A percentile compares a stretch with the other conserved stretches of the same genome.
Evolutionary conservation across 2,888 invertebrate species (phyloP).

Genomic region (Rhorus exstirpatorius): DNA sequence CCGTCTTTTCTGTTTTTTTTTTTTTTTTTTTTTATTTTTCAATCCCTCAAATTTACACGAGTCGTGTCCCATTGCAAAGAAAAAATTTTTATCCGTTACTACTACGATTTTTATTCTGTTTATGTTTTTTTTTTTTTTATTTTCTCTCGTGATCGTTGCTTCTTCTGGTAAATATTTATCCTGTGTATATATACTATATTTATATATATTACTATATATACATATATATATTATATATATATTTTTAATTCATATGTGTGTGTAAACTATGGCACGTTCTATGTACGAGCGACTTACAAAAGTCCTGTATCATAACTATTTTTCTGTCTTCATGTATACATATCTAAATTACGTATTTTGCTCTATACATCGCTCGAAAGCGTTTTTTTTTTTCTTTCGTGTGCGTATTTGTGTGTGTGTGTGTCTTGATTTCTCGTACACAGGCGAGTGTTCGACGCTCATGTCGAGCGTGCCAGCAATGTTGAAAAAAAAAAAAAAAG

Average conservation of each 20-base stretch:
- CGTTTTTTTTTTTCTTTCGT: background rate
- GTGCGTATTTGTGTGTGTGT: slow-evolving; percentile 51
- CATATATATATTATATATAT: slow-evolving; percentile 4
- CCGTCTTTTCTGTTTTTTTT: slow-evolving; percentile 39
- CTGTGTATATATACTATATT: slow-evolving; percentile 18
- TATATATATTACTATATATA: slow-evolving; percentile 32
- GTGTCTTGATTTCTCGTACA: too few relatives aligned
- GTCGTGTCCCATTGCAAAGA: slow-evolving; percentile 58
- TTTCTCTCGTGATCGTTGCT: slow-evolving; percentile 49
- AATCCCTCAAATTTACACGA: slow-evolving; percentile 52
- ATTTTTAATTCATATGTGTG: slow-evolving; percentile 18
- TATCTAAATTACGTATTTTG: slow-evolving; percentile 33
- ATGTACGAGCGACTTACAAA: slow-evolving; percentile 69
- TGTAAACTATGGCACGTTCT: slow-evolving; percentile 71
- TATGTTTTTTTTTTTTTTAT: slow-evolving; percentile 10
- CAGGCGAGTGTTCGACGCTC: slow-evolving; percentile 74
- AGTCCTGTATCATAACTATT: slow-evolving; percentile 59
- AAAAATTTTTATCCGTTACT: slow-evolving; percentile 3
- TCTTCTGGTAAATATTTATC: slow-evolving; percentile 42
- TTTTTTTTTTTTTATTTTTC: slow-evolving; percentile 30
- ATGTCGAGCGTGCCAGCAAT: slow-evolving; percentile 72
- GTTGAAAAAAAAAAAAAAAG: slow-evolving; percentile 18
- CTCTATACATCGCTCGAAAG: slow-evolving; percentile 25
- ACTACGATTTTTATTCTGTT: slow-evolving; percentile 4
- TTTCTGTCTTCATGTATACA: slow-evolving; percentile 43